These are phyloP conservation scores for Ameiurus melas DNA, from an alignment of 2,113 vertebrate genomes.

Conservation along the genomic window DNA sequence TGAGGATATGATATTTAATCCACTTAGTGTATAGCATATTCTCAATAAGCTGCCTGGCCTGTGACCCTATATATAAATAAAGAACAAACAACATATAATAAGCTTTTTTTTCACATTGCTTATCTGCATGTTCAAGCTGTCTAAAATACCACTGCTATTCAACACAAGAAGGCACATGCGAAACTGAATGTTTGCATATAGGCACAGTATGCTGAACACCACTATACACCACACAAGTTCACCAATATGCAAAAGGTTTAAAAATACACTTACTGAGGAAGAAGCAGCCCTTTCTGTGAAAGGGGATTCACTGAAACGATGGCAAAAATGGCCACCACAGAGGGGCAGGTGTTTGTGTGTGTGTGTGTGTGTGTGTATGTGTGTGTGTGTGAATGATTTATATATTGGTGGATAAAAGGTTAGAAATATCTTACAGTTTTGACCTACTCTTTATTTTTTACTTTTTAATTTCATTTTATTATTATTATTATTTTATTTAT, in stretches of 20 bases:
- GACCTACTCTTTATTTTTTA: too few species aligned
- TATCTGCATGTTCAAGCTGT: not conserved
- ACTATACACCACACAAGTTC: not conserved
- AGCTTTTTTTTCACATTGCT: not conserved
- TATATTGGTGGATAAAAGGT: not conserved
- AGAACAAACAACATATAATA: not conserved
- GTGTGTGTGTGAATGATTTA: not conserved
- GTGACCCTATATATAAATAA: not conserved
- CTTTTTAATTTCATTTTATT: too few species aligned
- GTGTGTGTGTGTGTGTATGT: not conserved
- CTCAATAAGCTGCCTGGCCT: not conserved
- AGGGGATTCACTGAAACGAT: not conserved
- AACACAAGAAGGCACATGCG: not conserved
- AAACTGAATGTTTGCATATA: conserved; percentile 11
- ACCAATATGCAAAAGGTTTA: not conserved
- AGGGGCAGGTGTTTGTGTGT: not conserved
- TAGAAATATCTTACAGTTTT: not conserved
- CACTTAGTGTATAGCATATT: not conserved
- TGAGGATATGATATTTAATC: conserved; percentile 8
- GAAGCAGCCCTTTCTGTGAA: not conserved
- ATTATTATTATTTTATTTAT: too few species aligned
- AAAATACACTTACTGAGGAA: conserved; percentile 19
- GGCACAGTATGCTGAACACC: not conserved
- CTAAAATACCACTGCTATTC: not conserved
- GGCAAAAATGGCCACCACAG: not conserved